A percentile compares a stretch with the other conserved stretches of the same genome.
These are phyloP conservation scores for Clarias batrachus DNA, from an alignment of 2,113 vertebrate species.

Conservation along the genomic window DNA sequence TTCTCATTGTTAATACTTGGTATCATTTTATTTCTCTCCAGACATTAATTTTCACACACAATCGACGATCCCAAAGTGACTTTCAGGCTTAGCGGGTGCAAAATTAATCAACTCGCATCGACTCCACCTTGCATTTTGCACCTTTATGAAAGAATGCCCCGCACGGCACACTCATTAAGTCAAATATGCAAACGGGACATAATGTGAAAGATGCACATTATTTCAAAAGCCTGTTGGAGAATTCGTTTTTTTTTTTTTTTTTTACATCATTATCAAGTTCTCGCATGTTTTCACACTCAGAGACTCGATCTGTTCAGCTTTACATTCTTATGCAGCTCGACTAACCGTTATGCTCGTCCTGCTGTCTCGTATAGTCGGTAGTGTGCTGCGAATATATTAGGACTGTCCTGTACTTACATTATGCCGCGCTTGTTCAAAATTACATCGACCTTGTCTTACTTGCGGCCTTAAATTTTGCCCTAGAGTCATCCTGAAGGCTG, in stretches of 20 bases:
- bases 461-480: background rate
- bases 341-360: background rate
- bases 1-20: background rate
- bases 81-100: background rate
- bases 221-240: background rate
- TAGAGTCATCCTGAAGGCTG: background rate
- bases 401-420: background rate
- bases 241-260: background rate
- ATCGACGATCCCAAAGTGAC: constrained; percentile 14
- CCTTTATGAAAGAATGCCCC: background rate
- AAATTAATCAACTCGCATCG: constrained; percentile 7
- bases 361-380: background rate
- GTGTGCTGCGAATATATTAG: constrained; percentile 8
- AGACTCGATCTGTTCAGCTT: background rate
- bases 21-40: background rate
- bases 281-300: background rate
- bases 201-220: background rate
- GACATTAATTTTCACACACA: constrained; percentile 9
- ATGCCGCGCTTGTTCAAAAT: constrained; percentile 1
- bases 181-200: background rate
- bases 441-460: constrained; percentile 1
- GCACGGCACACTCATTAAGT: background rate
- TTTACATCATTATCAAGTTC: background rate
- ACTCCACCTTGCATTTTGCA: constrained; percentile 5
- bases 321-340: background rate